Base-by-base conservation (phyloP, 2,797 vertebrate species). In the Gephyroberyx darwinii region DNA sequence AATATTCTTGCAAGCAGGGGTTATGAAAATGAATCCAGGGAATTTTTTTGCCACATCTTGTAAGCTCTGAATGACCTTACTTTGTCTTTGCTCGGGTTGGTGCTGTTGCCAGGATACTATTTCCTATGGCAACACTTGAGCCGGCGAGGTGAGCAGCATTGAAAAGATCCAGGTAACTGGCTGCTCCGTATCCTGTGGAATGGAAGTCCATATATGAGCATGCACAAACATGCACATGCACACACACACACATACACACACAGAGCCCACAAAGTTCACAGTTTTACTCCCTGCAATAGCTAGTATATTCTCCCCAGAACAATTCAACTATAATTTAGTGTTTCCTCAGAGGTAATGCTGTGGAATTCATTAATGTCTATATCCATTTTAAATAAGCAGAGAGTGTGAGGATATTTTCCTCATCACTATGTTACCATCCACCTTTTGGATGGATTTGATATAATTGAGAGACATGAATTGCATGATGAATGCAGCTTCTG, bases 71-170 rank as follows among this genome's bases (percentile, higher is more conserved):
- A 61, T 91, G 90, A 92, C 92, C 90, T 93, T 92, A 92, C 89
- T 88, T 90, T 90, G 91, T 89, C 90, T 89, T 91, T 92, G 88
- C 87, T 86, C 89, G 66, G 86, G 88, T 92, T 87, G 87, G 72
- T 71, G 79, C 89, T 90, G 93, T 94, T 95, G 92, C 93, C 91
- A 86, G 92, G 93, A 93, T 90, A 94, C 92, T 74, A 90, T 92
- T 94, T 93, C 90, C 91, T 86, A 82, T 92, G 88, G 92, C 92
- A 93, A 92, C 93, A 92, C 86, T 90, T 90, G 87, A 92, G 90
- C 85, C 41, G 12, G 73, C 69, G 73, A 91, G 85, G 91, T 89
- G 89, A 90, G 81, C 87, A 79, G 75, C 82, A 83, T 77, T 83
- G 84, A 89, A 88, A 84, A 80, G 80, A 90, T 76, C 66, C 82